Conservation (phyloP, 2,113 vertebrate genomes). For the Polyodon spathula region DNA sequence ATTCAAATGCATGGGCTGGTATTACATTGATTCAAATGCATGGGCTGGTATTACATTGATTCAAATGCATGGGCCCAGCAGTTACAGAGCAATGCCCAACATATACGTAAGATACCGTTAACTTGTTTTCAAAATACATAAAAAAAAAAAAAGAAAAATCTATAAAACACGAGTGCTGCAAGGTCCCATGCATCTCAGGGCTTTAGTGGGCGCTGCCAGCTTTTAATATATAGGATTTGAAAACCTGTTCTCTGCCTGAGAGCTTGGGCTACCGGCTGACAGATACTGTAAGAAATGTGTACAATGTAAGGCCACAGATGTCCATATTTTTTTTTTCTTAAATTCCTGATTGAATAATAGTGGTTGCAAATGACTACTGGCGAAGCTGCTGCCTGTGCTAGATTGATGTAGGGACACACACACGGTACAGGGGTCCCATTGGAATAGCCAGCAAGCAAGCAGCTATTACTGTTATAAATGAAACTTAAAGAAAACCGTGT, state of each 20-base stretch:
- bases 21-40: no score
- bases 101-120: no score
- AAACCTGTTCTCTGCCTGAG: no score
- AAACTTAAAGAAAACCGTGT: background rate
- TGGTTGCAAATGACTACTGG: conserved; percentile 5
- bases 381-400: conserved; percentile 16
- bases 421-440: background rate
- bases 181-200: background rate
- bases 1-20: no score
- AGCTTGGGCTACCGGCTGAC: conserved; percentile 13
- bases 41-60: no score
- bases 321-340: background rate
- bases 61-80: no score
- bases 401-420: conserved; percentile 29
- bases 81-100: no score
- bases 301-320: background rate
- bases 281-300: conserved; percentile 15
- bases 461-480: background rate
- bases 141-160: no score
- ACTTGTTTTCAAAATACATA: no score
- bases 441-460: background rate
- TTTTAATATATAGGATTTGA: background rate
- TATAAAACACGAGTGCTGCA: background rate
- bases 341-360: conserved; percentile 24
- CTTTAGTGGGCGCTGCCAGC: background rate